A percentile compares a stretch with the other conserved stretches of the same genome.
Evolutionary conservation across 2,888 invertebrate genomes (phyloP).

Genomic region (Drosophila maculinotata): DNA sequence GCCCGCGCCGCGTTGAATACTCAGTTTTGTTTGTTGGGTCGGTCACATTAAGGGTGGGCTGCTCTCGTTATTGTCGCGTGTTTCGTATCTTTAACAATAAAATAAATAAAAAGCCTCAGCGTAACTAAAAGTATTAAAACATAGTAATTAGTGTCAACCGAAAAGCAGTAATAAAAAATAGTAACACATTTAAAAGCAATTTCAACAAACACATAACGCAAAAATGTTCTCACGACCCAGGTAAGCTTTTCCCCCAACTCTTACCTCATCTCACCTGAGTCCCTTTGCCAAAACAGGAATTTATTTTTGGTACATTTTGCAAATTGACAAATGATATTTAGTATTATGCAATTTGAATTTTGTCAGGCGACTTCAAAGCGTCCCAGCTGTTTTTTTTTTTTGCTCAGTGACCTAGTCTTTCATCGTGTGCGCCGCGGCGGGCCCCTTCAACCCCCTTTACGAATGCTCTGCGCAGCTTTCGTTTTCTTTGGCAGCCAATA

Average conservation of each 20-base stretch:
- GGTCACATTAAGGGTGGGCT: conserved; percentile 34
- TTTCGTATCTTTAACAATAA: conserved; percentile 33
- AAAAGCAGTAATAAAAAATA: conserved; percentile 23
- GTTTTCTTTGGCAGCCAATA: conserved; percentile 52
- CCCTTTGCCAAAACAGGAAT: conserved; percentile 34
- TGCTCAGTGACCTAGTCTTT: conserved; percentile 66
- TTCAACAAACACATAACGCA: conserved; percentile 49
- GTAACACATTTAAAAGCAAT: conserved; percentile 57
- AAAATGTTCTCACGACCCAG: conserved; percentile 83
- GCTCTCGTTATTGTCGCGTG: conserved; percentile 39
- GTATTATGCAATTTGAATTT: conserved; percentile 62
- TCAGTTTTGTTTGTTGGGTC: conserved; percentile 44
- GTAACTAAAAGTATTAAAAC: conserved; percentile 55
- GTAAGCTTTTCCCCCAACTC: conserved; percentile 63
- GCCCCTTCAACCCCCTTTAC: neutral
- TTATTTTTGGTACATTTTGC: conserved; percentile 36
- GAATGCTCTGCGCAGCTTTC: conserved; percentile 64
- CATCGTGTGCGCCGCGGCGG: conserved; percentile 51
- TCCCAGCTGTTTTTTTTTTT: conserved; percentile 70
- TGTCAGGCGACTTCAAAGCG: conserved; percentile 13
- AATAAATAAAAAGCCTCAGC: conserved; percentile 25
- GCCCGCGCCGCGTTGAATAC: conserved; percentile 47
- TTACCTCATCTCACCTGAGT: conserved; percentile 2
- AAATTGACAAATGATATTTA: conserved; percentile 4
- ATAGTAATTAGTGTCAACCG: conserved; percentile 53